Evolutionary conservation across 2,797 vertebrate genomes (phyloP), one percentile per base, ranked within the genome.

Genomic region (Mergus octosetaceus): DNA sequence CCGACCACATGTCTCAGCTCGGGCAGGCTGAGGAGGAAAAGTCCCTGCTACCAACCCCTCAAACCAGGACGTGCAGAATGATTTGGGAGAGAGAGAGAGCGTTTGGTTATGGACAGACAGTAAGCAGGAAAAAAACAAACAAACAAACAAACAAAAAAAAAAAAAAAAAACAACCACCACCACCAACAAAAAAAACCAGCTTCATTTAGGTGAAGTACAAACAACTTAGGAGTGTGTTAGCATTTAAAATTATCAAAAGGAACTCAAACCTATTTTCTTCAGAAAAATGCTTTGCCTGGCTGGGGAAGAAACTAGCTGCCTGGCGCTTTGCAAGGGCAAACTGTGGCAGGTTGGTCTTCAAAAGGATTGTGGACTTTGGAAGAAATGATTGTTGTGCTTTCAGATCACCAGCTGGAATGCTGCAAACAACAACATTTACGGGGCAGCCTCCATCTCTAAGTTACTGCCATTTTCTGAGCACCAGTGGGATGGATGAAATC

Each of bases 391-490:
- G 66, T 10, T 57, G 91, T 38, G 69, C 85, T 92, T 89, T 82
- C 87, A 24, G 0, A 49, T 76, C 89, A 45, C 73, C 94, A 32
- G 89, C 92, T 57, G 81, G 86, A 85, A 85, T 27, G 83, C 89
- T 57, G 54, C 71, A 53, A 72, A 83, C 27, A 71, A 32, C 74
- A 61, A 76, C 47, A 13, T 32, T 94, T 88, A 71, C 82, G 71
- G 82, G 91, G 79, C 43, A 53, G 85, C 85, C 90, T 93, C 82
- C 83, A 28, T 47, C 76, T 20, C 47, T 6, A 62, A 91, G 83
- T 77, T 80, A 72, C 88, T 60, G 61, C 81, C 47, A 3, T 88
- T 90, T 94, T 92, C 95, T 13, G 17, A 54, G 91, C 76, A 49
- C 76, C 25, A 10, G 14, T 43, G 19, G 78, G 80, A 43, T 2